These are phyloP conservation scores for Chrysolina americana DNA, from an alignment of 2,888 invertebrate species.

Conservation along the genomic window DNA sequence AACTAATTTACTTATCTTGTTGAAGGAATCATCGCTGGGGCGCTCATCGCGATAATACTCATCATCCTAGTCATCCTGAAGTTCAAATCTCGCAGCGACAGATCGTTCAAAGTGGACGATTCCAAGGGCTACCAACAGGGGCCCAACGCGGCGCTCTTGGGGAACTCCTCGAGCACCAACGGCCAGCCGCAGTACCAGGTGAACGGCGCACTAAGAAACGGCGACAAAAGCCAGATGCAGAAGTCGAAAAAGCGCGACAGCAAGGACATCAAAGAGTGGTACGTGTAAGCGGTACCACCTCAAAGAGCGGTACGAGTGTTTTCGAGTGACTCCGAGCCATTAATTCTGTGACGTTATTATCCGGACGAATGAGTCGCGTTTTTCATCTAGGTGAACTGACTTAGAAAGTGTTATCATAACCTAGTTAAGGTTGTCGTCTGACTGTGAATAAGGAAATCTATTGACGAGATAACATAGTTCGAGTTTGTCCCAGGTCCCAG, in stretches of 20 bases:
- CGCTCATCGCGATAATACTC: constrained; percentile 90
- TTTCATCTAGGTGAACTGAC: background rate
- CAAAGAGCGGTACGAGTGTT: constrained; percentile 56
- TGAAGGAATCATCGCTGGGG: constrained; percentile 86
- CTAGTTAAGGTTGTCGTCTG: background rate
- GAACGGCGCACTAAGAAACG: constrained; percentile 72
- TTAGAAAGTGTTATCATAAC: constrained; percentile 14
- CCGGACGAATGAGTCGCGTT: constrained; percentile 15
- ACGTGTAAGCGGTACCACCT: constrained; percentile 77
- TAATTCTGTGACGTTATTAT: constrained; percentile 13
- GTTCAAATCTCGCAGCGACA: constrained; percentile 88
- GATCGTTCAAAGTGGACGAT: constrained; percentile 95
- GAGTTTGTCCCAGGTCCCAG: background rate
- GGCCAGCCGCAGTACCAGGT: constrained; percentile 71
- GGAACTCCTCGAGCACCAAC: constrained; percentile 74
- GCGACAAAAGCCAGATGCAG: constrained; percentile 66
- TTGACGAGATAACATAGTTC: background rate
- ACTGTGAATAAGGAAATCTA: background rate
- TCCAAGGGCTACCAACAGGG: constrained; percentile 82
- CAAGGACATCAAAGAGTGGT: constrained; percentile 97
- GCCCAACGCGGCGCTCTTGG: constrained; percentile 83
- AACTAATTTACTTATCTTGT: background rate
- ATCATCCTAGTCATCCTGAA: constrained; percentile 92
- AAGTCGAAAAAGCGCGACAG: constrained; percentile 79
- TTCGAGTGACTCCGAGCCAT: constrained; percentile 55